Evolutionary conservation across 2,113 vertebrate species (phyloP), one percentile per base, ranked within the genome.

Genomic region (Mionectes macconnelli): DNA sequence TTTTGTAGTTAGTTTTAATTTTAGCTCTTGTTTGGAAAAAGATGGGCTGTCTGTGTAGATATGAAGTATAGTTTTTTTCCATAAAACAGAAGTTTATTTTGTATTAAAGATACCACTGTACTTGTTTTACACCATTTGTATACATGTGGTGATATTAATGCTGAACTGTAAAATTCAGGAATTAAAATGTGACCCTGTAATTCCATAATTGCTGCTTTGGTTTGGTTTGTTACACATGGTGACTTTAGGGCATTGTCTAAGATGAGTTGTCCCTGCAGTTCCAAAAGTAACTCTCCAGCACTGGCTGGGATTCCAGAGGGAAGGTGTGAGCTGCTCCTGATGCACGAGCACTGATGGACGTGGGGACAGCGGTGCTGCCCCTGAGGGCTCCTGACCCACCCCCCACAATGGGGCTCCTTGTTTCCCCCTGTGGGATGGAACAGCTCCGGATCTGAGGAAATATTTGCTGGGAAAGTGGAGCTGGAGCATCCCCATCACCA

Each of bases 161-260:
- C 98, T 97, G 98, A 99, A 98, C 98, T 98, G 98, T 98, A 98
- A 97, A 97, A 98, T 99, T 99, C 99, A 98, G 98, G 98, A 98
- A 99, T 99, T 99, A 99, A 99, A 98, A 99, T 98, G 98, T 99
- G 99, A 99, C 98, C 98, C 98, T 99, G 98, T 98, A 98, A 99
- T 99, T 99, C 97, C 97, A 97, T 94, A 95, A 94, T 40, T 83
- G 94, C 47, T 97, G 98, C 94, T 98, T 97, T 97, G 69, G 97
- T 97, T 98, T 98, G 97, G 64, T 98, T 98, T 98, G 85, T 98
- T 97, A 86, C 96, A 94, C 92, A 59, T 78, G 92, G 90, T 84
- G 74, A 96, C 79, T 94, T 89, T 84, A 96, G 67, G 84, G 2
- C 78, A 28, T 59, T 84, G 87, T 95, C 96, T 69, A 73, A 93